Conservation (phyloP, 2,888 invertebrate genomes). For the Eutolmus rufibarbis region DNA sequence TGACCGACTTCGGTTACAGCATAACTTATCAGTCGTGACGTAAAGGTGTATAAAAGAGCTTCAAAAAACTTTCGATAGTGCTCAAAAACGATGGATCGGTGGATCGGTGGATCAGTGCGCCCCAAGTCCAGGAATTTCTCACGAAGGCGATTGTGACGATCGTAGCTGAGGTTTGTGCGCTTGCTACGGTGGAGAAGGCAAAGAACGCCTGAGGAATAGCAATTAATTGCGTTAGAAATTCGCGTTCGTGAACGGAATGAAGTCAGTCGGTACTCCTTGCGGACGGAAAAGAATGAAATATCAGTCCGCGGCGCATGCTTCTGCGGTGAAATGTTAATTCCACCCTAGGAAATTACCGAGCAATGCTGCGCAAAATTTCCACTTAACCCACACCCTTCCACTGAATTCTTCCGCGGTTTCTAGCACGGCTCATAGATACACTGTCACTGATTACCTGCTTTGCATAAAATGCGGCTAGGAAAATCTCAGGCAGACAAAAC, state of each 20-base stretch:
- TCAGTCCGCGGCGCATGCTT: background rate
- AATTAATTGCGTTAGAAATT: constrained; percentile 27
- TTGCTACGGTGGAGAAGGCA: background rate
- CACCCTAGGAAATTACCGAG: background rate
- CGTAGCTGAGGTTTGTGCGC: background rate
- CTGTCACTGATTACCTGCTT: constrained; percentile 15
- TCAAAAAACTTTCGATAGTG: background rate
- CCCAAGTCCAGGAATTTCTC: background rate
- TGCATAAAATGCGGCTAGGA: constrained; percentile 1
- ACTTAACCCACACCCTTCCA: background rate
- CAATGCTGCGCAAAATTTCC: background rate
- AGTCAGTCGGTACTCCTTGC: background rate
- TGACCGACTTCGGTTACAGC: background rate
- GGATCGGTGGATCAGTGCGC: background rate
- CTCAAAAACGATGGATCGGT: background rate
- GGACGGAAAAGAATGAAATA: background rate
- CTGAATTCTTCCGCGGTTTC: background rate
- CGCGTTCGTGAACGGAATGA: constrained; percentile 16
- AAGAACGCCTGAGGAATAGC: background rate
- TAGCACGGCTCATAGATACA: background rate
- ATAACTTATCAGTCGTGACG: background rate
- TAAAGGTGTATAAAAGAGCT: background rate
- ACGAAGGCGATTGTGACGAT: background rate
- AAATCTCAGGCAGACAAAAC: background rate
- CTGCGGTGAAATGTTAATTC: constrained; percentile 2